phyloP scores from a whole-genome alignment of 2,888 invertebrate genomes.

The Rotaria sp. region DNA sequence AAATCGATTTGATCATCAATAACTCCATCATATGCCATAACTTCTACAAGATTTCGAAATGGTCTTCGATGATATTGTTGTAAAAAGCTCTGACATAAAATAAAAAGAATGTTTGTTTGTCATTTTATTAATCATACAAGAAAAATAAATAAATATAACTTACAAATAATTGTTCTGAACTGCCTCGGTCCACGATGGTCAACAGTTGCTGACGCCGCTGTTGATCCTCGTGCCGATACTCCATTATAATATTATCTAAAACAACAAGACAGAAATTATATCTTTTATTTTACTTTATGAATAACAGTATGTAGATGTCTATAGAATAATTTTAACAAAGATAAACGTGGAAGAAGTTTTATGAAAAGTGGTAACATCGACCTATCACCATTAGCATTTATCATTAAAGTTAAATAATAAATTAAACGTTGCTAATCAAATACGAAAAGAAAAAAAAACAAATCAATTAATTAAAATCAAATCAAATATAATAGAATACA shows the following conservation, averaged over 20 bases:
- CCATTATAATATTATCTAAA: neutral
- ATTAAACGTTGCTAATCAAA: constrained; percentile 17
- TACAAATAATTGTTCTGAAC: neutral
- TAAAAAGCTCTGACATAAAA: neutral
- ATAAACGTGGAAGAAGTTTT: neutral
- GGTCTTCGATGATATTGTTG: neutral
- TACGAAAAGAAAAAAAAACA: neutral
- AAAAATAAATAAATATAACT: neutral
- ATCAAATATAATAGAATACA: neutral
- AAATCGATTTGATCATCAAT: constrained; percentile 16
- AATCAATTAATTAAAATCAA: neutral
- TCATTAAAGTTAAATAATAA: neutral
- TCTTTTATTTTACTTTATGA: neutral
- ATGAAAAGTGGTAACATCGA: neutral
- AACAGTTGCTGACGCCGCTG: constrained; percentile 12
- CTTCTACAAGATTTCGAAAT: neutral
- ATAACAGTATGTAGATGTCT: neutral
- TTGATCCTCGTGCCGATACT: neutral
- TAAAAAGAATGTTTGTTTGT: too few species aligned
- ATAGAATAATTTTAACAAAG: neutral
- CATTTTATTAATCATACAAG: too few species aligned
- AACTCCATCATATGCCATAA: neutral
- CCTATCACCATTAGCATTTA: neutral
- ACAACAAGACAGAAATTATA: neutral
- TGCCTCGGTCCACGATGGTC: neutral